Conservation (phyloP, 2,888 invertebrate genomes). For the Tenthredo mesomela region DNA sequence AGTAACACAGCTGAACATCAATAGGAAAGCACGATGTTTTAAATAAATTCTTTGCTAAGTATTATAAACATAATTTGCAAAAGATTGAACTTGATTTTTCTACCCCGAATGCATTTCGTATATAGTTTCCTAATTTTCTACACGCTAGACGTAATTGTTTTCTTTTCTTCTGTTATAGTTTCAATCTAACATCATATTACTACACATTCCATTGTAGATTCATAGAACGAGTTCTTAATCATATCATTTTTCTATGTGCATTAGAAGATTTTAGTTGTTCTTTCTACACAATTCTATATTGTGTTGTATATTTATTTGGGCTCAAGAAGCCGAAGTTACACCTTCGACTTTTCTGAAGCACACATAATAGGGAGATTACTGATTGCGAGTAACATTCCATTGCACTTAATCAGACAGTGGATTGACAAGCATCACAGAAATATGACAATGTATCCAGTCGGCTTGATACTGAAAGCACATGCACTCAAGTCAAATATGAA, state of each 20-base stretch:
- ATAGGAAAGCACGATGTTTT: not conserved
- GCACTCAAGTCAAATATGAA: slow-evolving; percentile 70
- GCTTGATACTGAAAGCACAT: slow-evolving; percentile 68
- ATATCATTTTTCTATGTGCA: not conserved
- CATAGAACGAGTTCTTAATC: not conserved
- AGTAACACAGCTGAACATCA: slow-evolving; percentile 14
- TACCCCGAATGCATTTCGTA: not conserved
- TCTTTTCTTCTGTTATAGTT: not conserved
- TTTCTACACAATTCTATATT: not conserved
- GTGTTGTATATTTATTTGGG: not conserved
- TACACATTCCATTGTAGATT: slow-evolving; percentile 22
- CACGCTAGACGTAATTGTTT: not conserved
- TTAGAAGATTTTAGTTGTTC: not conserved
- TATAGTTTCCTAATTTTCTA: not conserved
- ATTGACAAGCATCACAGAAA: slow-evolving; percentile 67
- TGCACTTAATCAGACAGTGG: slow-evolving; percentile 63
- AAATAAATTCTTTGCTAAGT: not conserved
- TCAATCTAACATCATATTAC: not conserved
- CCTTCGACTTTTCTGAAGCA: slow-evolving; percentile 71
- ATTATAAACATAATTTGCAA: not conserved
- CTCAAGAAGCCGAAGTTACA: slow-evolving; percentile 58
- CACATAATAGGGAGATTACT: slow-evolving; percentile 63
- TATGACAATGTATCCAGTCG: slow-evolving; percentile 68
- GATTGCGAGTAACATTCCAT: slow-evolving; percentile 64
- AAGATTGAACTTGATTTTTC: not conserved